Percentiles rank a stretch among this genome's conserved stretches.
Evolutionary conservation across 2,113 vertebrate genomes (phyloP).

Genomic region (Dascyllus trimaculatus): DNA sequence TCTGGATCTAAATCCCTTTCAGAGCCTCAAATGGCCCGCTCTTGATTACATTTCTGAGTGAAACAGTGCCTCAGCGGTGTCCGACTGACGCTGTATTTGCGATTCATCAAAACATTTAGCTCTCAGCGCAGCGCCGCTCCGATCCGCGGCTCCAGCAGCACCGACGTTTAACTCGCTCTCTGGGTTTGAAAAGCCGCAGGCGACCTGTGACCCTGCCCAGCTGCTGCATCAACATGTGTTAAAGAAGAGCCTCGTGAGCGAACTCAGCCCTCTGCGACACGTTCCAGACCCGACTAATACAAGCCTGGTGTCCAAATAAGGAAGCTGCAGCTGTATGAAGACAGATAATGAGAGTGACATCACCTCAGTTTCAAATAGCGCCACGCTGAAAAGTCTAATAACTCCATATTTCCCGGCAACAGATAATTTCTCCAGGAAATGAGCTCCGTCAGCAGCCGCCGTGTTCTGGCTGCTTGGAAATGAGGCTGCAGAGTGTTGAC

Average conservation of each 20-base stretch:
- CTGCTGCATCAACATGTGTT: constrained; percentile 48
- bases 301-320: constrained; percentile 45
- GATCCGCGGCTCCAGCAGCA: background rate
- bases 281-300: constrained; percentile 46
- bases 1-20: too few species aligned
- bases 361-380: constrained; percentile 24
- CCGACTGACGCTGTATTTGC: too few species aligned
- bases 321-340: constrained; percentile 35
- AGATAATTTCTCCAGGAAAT: constrained; percentile 30
- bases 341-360: constrained; percentile 18
- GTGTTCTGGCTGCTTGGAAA: background rate
- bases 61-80: too few species aligned
- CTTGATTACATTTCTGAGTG: too few species aligned
- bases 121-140: too few species aligned
- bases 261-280: constrained; percentile 30
- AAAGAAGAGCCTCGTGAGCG: constrained; percentile 31
- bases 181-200: too few species aligned
- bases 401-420: constrained; percentile 22
- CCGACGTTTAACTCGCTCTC: background rate
- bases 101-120: too few species aligned
- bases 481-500: background rate
- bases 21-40: too few species aligned
- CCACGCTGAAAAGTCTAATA: background rate
- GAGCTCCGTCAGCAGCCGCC: constrained; percentile 14
- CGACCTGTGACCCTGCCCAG: constrained; percentile 56